phyloP scores from a whole-genome alignment of 2,797 vertebrate genomes.

The Harpagifer antarcticus region DNA sequence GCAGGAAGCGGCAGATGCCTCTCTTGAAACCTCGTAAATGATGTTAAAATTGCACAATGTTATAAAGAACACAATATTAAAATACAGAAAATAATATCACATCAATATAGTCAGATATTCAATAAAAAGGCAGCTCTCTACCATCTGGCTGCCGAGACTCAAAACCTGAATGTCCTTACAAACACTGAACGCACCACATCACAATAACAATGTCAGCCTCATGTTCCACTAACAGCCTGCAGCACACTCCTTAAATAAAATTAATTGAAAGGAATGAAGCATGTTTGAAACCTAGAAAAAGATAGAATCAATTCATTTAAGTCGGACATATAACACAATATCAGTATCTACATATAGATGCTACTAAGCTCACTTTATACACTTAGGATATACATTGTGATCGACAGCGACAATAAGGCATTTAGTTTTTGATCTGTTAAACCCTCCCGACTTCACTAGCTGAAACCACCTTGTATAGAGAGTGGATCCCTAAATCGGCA shows the following conservation, averaged over 20 bases:
- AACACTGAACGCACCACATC: conserved; percentile 6
- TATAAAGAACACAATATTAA: no score
- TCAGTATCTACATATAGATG: neutral
- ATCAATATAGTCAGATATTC: no score
- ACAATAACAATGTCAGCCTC: conserved; percentile 21
- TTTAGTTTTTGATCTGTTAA: neutral
- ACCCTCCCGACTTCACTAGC: conserved; percentile 7
- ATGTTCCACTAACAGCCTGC: conserved; percentile 10
- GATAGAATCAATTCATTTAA: neutral
- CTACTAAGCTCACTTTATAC: neutral
- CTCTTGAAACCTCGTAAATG: no score
- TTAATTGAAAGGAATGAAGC: conserved; percentile 1
- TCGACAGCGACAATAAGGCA: neutral
- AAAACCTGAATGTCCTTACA: conserved; percentile 1
- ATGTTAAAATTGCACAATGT: no score
- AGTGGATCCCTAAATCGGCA: conserved; percentile 23
- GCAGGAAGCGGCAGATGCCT: no score
- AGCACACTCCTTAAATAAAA: conserved; percentile 1
- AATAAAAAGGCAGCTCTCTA: conserved; percentile 23
- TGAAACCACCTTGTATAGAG: conserved; percentile 10
- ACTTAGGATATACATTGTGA: neutral
- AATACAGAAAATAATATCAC: no score
- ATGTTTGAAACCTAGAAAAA: conserved; percentile 18
- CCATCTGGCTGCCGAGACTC: conserved; percentile 17
- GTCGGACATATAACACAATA: neutral